Percentiles rank a stretch among this genome's conserved stretches.
Evolutionary conservation across 2,113 vertebrate genomes (phyloP).

Genomic region (Ramphastos sulfuratus): DNA sequence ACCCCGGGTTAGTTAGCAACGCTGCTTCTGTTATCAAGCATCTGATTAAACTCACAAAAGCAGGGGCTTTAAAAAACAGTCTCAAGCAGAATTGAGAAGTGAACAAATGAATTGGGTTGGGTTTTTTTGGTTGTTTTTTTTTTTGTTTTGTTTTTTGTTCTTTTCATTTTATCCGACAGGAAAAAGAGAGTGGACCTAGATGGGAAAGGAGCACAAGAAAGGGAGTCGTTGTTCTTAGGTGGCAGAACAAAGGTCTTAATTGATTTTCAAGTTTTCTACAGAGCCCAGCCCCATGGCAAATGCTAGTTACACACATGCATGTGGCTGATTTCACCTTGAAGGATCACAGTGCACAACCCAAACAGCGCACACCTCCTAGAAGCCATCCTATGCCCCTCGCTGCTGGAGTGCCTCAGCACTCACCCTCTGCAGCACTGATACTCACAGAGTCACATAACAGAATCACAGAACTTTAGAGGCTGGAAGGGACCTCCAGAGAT

Average conservation of each 20-base stretch:
- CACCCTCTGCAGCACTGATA: not conserved
- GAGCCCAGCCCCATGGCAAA: not conserved
- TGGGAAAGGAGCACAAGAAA: not conserved
- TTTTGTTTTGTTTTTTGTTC: not conserved
- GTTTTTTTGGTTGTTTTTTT: not conserved
- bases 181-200: not conserved
- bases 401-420: not conserved
- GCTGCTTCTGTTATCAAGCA: slow-evolving; percentile 58
- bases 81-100: slow-evolving; percentile 2
- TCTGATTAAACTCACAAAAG: slow-evolving; percentile 62
- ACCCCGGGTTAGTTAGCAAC: slow-evolving; percentile 44
- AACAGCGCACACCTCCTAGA: not conserved
- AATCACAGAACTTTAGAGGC: no score
- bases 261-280: not conserved
- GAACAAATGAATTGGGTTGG: slow-evolving; percentile 2
- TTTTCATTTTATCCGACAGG: not conserved
- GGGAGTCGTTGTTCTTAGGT: not conserved
- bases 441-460: no score
- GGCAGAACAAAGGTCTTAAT: not conserved
- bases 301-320: not conserved
- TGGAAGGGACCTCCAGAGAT: no score
- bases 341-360: not conserved
- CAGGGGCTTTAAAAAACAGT: slow-evolving; percentile 21
- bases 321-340: not conserved
- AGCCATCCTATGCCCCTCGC: not conserved